Conservation (phyloP, 2,797 vertebrate genomes). For the Liasis olivaceus region DNA sequence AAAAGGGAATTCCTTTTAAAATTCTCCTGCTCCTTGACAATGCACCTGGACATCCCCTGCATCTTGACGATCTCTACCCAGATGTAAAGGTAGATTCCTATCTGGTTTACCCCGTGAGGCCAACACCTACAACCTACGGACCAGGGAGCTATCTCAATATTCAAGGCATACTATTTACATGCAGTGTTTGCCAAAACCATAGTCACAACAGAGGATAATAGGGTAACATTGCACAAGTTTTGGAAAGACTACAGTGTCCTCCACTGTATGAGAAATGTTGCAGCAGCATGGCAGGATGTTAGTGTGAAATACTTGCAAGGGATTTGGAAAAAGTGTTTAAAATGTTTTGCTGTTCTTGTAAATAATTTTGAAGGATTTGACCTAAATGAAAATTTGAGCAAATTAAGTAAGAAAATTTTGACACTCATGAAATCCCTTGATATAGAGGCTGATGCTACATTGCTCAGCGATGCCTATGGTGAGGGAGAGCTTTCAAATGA, state of each 20-base stretch:
- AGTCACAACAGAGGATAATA: background rate
- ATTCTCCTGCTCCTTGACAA: background rate
- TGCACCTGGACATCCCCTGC: background rate
- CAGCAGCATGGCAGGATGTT: background rate
- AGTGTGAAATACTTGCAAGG: background rate
- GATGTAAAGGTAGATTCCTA: background rate
- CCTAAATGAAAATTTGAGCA: background rate
- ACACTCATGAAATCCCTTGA: background rate
- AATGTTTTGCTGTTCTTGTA: background rate
- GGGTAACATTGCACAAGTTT: background rate
- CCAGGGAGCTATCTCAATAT: background rate
- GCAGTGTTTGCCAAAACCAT: background rate
- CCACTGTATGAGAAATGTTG: background rate
- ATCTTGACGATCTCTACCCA: background rate
- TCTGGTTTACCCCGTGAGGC: too few relatives aligned
- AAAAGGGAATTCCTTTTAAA: background rate
- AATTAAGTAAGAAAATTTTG: background rate
- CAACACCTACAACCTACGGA: background rate
- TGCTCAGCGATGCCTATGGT: too few relatives aligned
- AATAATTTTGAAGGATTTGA: background rate
- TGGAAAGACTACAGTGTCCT: background rate
- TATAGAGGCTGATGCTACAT: background rate
- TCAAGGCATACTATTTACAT: background rate
- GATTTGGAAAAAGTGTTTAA: background rate
- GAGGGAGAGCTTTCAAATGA: background rate